Evolutionary conservation across 2,797 vertebrate species (phyloP), one percentile per base, ranked within the genome.

Genomic region (Aplochiton taeniatus): DNA sequence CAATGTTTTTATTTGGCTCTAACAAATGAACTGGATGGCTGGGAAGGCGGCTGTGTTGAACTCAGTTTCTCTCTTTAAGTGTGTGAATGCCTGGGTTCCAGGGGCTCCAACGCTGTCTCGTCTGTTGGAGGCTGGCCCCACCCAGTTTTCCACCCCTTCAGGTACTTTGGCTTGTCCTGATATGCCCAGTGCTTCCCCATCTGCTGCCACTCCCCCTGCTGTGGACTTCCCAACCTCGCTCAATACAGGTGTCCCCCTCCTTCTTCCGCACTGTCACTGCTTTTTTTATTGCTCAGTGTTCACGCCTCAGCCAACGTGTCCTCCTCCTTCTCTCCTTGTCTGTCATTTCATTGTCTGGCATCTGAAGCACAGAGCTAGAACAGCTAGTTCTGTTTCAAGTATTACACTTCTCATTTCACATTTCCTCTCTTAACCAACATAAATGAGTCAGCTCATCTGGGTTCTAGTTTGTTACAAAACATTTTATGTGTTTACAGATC

Each of bases 31-130:
- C 31, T 31, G 31, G 31, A 31, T 31, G 2, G 31, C 31, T 31
- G 31, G 6, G 2, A 6, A 7, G 20, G 54, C 49, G 14, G 11
- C 50, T 63, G 53, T 11, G 51, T 49, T 11, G 13, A 63, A 65
- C 31, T n/a, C 4, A 49, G 42, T 61, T 18, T 81, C 68, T 85
- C 73, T 68, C 83, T 82, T 57, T 83, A 53, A 84, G 76, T 85
- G 63, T 82, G 88, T 74, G 80, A 75, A 72, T 89, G 79, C 79
- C 76, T 88, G 66, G 48, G 17, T 58, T 67, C 54, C 77, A 98
- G 97, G 97, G 93, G 95, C 96, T 85, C 97, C 97, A 70, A 98
- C 96, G 90, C 90, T 98, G 90, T 98, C 96, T 82, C 95, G 96
- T 91, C 95, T 98, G 89, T 91, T 98, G 92, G 96, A 98, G 92